phyloP scores from a whole-genome alignment of 2,888 invertebrate species.

The Corbicula japonica region DNA sequence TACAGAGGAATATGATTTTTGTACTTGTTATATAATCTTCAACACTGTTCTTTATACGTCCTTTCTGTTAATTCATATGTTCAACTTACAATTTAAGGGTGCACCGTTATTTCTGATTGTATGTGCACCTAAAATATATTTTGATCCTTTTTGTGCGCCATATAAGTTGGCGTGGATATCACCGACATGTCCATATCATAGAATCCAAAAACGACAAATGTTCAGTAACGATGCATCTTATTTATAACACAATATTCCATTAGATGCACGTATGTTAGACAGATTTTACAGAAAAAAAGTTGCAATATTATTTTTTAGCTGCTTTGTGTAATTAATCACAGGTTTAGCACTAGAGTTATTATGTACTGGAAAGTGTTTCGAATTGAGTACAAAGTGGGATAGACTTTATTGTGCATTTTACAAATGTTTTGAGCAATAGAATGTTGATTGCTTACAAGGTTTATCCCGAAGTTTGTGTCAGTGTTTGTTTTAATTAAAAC shows the following conservation, averaged over 20 bases:
- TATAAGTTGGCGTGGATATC: too few relatives aligned
- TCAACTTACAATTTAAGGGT: too few relatives aligned
- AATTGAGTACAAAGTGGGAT: constrained; percentile 46
- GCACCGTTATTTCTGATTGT: too few relatives aligned
- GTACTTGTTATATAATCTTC: too few relatives aligned
- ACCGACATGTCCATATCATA: too few relatives aligned
- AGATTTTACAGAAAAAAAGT: constrained; percentile 22
- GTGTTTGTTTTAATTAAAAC: constrained; percentile 39
- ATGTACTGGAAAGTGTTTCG: constrained; percentile 32
- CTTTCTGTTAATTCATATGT: too few relatives aligned
- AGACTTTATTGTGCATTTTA: constrained; percentile 59
- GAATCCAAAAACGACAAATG: too few relatives aligned
- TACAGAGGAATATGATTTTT: too few relatives aligned
- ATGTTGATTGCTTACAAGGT: constrained; percentile 35
- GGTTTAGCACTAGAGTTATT: constrained; percentile 24
- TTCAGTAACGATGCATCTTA: too few relatives aligned
- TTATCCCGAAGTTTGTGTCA: constrained; percentile 24
- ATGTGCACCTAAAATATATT: too few relatives aligned
- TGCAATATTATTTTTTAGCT: constrained; percentile 36
- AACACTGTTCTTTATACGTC: too few relatives aligned
- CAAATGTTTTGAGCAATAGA: constrained; percentile 57
- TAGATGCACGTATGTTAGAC: background rate
- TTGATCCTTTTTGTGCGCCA: too few relatives aligned
- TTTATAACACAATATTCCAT: constrained; percentile 18
- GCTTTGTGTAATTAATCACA: constrained; percentile 54